A percentile compares a stretch with the other conserved stretches of the same genome.
phyloP scores from a whole-genome alignment of 2,888 invertebrate genomes.

The Amphiduros pacificus region DNA sequence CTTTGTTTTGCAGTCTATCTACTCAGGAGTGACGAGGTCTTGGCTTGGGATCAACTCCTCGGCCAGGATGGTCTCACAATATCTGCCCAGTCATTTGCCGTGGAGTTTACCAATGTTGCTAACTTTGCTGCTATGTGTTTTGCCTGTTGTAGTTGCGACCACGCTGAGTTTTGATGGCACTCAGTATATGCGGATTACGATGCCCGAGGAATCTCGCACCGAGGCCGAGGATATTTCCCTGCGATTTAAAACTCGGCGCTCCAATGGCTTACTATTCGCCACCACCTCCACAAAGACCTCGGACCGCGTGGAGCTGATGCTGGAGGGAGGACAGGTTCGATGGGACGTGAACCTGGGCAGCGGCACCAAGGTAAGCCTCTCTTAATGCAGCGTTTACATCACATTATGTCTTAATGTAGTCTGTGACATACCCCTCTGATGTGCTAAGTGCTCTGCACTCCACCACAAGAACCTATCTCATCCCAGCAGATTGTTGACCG shows the following conservation, averaged over 20 bases:
- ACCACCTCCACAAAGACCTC: constrained; percentile 75
- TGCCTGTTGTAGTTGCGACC: constrained; percentile 72
- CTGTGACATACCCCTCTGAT: too few species aligned
- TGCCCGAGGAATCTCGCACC: constrained; percentile 71
- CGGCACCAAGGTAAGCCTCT: constrained; percentile 74
- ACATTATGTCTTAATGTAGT: neutral
- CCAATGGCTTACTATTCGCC: constrained; percentile 68
- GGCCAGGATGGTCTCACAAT: too few species aligned
- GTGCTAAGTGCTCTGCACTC: neutral
- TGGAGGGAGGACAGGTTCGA: constrained; percentile 81
- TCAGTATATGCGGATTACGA: constrained; percentile 79
- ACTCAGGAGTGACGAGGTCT: too few species aligned
- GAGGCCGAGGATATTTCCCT: constrained; percentile 88
- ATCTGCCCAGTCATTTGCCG: too few species aligned
- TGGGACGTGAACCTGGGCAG: constrained; percentile 82
- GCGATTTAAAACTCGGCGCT: constrained; percentile 80
- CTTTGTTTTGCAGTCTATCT: too few species aligned
- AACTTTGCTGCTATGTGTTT: too few species aligned
- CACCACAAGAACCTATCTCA: neutral
- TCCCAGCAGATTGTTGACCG: neutral
- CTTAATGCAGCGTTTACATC: neutral
- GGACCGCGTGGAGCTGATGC: constrained; percentile 81
- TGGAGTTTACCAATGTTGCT: too few species aligned
- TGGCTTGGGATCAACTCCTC: too few species aligned
- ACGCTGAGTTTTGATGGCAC: constrained; percentile 86